phyloP scores from a whole-genome alignment of 2,888 invertebrate genomes.

The Sarcophaga caerulescens region DNA sequence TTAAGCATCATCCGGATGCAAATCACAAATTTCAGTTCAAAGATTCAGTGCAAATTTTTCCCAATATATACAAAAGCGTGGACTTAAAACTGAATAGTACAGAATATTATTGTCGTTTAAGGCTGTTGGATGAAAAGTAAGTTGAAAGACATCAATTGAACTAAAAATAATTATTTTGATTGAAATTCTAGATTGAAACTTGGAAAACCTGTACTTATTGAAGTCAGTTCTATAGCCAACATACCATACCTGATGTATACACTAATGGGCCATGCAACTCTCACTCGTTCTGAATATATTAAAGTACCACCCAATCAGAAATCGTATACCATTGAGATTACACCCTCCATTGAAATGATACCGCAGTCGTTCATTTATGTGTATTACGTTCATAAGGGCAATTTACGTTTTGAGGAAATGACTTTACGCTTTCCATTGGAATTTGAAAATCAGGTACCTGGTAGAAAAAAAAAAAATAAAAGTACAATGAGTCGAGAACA shows the following conservation, averaged over 20 bases:
- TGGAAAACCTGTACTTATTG: slow-evolving; percentile 30
- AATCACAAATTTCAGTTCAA: slow-evolving; percentile 35
- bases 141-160: no score
- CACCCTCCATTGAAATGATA: slow-evolving; percentile 53
- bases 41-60: background rate
- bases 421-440: slow-evolving; percentile 21
- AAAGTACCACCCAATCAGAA: slow-evolving; percentile 41
- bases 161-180: no score
- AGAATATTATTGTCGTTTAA: slow-evolving; percentile 41
- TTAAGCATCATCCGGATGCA: slow-evolving; percentile 70
- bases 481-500: background rate
- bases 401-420: slow-evolving; percentile 56
- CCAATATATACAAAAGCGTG: slow-evolving; percentile 8
- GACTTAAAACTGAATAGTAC: slow-evolving; percentile 19
- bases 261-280: slow-evolving; percentile 46
- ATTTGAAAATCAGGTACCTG: slow-evolving; percentile 51
- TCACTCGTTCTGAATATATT: slow-evolving; percentile 20
- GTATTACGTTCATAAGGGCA: slow-evolving; percentile 45
- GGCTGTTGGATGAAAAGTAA: background rate
- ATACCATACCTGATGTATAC: slow-evolving; percentile 51
- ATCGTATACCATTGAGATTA: slow-evolving; percentile 43
- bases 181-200: slow-evolving; percentile 22
- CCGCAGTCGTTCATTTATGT: slow-evolving; percentile 52
- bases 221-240: slow-evolving; percentile 36
- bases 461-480: background rate